These are phyloP conservation scores for Synanthedon vespiformis DNA, from an alignment of 2,888 invertebrate genomes.

Conservation along the genomic window DNA sequence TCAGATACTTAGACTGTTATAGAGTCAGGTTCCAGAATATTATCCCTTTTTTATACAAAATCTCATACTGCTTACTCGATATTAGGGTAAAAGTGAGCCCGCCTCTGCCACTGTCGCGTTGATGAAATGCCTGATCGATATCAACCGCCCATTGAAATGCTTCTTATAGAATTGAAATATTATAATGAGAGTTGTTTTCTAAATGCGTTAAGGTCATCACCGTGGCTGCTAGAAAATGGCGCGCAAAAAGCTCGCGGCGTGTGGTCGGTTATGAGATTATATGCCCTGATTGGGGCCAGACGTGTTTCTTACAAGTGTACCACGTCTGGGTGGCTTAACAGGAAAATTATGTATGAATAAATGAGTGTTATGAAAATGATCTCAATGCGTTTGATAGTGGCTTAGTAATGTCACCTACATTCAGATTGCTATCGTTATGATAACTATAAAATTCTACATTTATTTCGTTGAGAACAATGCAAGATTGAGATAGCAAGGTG, in stretches of 20 bases:
- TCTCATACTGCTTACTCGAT: neutral
- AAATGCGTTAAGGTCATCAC: constrained; percentile 21
- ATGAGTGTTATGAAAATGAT: neutral
- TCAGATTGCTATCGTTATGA: too few relatives aligned
- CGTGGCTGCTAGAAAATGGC: constrained; percentile 27
- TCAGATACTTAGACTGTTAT: too few relatives aligned
- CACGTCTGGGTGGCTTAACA: neutral
- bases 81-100: constrained; percentile 16
- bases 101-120: constrained; percentile 34
- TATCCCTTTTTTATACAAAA: neutral
- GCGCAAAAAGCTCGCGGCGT: constrained; percentile 38
- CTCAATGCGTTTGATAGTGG: too few relatives aligned
- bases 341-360: neutral
- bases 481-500: too few relatives aligned
- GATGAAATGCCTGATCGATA: constrained; percentile 62
- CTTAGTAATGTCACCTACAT: too few relatives aligned
- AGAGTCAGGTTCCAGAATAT: too few relatives aligned
- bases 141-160: constrained; percentile 55
- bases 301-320: constrained; percentile 13
- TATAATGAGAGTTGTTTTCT: constrained; percentile 8
- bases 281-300: constrained; percentile 7
- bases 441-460: too few relatives aligned
- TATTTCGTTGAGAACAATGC: too few relatives aligned
- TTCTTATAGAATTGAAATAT: constrained; percentile 38
- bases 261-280: constrained; percentile 30